Evolutionary conservation across 2,797 vertebrate genomes (phyloP).

Genomic region (Eutrigla gurnardus): DNA sequence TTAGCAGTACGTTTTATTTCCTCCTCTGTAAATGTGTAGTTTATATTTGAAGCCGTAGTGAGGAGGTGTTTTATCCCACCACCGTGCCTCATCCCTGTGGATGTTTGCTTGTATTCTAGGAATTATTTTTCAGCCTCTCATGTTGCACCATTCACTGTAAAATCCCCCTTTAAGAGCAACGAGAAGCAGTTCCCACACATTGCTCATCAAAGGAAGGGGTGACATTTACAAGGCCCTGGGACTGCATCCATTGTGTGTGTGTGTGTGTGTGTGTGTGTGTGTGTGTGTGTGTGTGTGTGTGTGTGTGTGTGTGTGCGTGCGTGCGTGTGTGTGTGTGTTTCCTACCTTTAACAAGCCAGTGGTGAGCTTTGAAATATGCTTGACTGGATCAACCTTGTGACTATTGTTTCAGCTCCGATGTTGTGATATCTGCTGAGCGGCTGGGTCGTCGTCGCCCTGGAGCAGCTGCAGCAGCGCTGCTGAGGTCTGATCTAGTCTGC

Average conservation of each 20-base stretch:
- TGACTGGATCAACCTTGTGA: conserved; percentile 28
- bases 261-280: too few species aligned
- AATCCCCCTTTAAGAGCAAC: too few species aligned
- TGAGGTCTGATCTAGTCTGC: not conserved
- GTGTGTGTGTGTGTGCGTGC: too few species aligned
- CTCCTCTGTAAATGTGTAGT: not conserved
- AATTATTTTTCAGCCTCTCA: conserved; percentile 28
- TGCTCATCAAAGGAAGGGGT: conserved; percentile 37
- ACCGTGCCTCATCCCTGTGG: not conserved
- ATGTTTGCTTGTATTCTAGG: conserved; percentile 7
- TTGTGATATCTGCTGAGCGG: conserved; percentile 23
- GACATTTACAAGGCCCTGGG: conserved; percentile 40
- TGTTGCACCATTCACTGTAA: not conserved
- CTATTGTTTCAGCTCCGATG: conserved; percentile 21
- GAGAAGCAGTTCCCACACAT: conserved; percentile 24
- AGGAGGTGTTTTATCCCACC: not conserved
- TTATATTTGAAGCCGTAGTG: not conserved
- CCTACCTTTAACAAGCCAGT: conserved; percentile 32
- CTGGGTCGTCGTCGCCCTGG: not conserved
- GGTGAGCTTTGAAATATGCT: conserved; percentile 40
- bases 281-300: conserved; percentile 2
- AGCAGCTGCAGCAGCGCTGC: conserved; percentile 14
- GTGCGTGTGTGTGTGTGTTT: too few species aligned
- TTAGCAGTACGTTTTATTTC: not conserved
- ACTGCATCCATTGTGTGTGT: conserved; percentile 33